Conservation (phyloP, 2,797 vertebrate genomes). For the Etheostoma nigrum region DNA sequence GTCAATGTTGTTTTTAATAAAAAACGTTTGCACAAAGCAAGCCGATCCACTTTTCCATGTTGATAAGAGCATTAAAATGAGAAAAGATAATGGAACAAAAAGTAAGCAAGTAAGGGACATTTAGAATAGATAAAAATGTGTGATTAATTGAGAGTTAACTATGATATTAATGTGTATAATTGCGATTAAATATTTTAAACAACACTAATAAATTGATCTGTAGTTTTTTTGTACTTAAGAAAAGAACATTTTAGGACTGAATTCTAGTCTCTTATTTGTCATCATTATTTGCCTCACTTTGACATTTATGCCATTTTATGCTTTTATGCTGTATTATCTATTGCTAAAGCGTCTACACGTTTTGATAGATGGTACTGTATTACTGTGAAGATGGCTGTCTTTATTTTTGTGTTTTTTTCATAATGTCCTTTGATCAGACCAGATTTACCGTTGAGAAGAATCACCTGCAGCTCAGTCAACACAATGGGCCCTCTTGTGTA, state of each 20-base stretch:
- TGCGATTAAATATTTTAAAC: no score
- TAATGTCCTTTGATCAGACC: conserved; percentile 5
- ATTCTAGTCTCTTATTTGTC: not conserved
- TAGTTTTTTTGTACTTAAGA: not conserved
- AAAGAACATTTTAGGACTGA: not conserved
- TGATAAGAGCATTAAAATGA: no score
- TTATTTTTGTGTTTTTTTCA: not conserved
- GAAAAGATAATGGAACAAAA: no score
- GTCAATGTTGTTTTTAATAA: no score
- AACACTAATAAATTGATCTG: not conserved
- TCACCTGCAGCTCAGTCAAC: conserved; percentile 32
- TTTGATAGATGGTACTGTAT: no score
- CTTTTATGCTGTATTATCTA: not conserved
- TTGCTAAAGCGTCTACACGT: not conserved
- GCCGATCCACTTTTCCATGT: no score
- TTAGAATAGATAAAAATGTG: no score
- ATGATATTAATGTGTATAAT: no score
- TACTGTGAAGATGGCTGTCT: not conserved
- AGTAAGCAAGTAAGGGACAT: no score
- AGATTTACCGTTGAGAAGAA: conserved; percentile 15
- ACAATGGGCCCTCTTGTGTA: conserved; percentile 18
- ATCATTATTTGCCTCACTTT: not conserved
- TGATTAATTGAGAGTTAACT: no score
- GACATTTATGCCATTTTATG: not conserved
- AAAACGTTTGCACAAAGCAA: no score